A percentile compares a stretch with the other conserved stretches of the same genome.
These are phyloP conservation scores for Nycteola revayana DNA, from an alignment of 2,888 invertebrate genomes.

Conservation along the genomic window DNA sequence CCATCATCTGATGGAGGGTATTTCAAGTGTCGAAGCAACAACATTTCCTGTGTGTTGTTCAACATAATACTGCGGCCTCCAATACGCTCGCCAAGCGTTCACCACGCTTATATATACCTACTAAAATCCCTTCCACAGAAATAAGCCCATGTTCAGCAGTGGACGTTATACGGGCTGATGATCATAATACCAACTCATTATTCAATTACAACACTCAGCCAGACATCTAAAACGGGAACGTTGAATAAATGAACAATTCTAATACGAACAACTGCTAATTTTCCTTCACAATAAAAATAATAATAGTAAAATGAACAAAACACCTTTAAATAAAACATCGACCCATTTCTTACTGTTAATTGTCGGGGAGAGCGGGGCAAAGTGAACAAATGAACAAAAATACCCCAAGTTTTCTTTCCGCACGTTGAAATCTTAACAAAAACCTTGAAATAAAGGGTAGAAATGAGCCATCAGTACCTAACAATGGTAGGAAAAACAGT, in stretches of 20 bases:
- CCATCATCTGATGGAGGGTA: no score
- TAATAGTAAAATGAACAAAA: constrained; percentile 17
- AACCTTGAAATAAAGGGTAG: constrained; percentile 57
- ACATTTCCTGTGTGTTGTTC: no score
- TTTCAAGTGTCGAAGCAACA: no score
- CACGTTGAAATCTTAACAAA: constrained; percentile 44
- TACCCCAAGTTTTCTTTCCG: constrained; percentile 35
- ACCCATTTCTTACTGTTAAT: constrained; percentile 37
- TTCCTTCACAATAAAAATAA: constrained; percentile 22
- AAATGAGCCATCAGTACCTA: constrained; percentile 63
- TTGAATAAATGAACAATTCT: constrained; percentile 4
- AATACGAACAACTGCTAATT: constrained; percentile 31
- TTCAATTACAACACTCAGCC: background rate
- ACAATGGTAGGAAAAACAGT: constrained; percentile 63
- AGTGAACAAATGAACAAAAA: constrained; percentile 23
- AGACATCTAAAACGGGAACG: no score
- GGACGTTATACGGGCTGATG: no score
- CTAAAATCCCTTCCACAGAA: no score
- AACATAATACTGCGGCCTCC: no score
- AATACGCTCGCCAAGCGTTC: no score
- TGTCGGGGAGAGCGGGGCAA: constrained; percentile 26
- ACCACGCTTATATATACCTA: no score
- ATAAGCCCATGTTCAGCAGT: no score
- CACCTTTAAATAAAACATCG: constrained; percentile 23
- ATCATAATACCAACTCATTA: no score